Evolutionary conservation across 2,797 vertebrate genomes (phyloP).

Genomic region (Sebastiscus tertius): DNA sequence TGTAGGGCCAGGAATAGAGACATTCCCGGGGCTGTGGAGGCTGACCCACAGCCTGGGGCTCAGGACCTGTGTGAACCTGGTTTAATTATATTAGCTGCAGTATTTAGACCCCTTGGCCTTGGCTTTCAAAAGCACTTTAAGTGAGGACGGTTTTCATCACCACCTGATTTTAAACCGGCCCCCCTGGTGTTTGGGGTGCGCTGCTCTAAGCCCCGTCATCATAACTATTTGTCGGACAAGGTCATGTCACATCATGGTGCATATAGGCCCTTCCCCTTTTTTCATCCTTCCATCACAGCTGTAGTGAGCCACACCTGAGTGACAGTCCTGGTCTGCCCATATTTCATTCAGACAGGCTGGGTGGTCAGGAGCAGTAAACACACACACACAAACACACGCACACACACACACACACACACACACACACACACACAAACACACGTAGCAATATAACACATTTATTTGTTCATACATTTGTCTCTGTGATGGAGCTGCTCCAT

Average conservation of each 20-base stretch:
- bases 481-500: conserved; percentile 13
- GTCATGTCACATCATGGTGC: conserved; percentile 65
- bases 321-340: conserved; percentile 45
- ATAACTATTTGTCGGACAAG: conserved; percentile 74
- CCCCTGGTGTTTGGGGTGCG: conserved; percentile 53
- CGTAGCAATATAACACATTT: not conserved
- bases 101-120: conserved; percentile 71
- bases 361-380: conserved; percentile 50
- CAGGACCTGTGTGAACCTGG: conserved; percentile 65
- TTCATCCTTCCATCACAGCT: conserved; percentile 54
- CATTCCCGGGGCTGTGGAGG: conserved; percentile 51
- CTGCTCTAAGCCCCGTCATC: conserved; percentile 61
- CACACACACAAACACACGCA: not conserved
- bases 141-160: conserved; percentile 75
- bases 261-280: conserved; percentile 1
- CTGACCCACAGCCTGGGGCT: conserved; percentile 65
- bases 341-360: conserved; percentile 42
- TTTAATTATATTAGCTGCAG: conserved; percentile 77
- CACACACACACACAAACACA: not conserved
- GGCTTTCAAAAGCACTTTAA: conserved; percentile 74
- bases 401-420: not conserved
- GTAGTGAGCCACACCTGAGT: conserved; percentile 46
- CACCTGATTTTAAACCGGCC: conserved; percentile 59
- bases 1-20: conserved; percentile 63
- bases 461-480: conserved; percentile 8